phyloP scores from a whole-genome alignment of 2,113 vertebrate species.

The Uropsilus gracilis region DNA sequence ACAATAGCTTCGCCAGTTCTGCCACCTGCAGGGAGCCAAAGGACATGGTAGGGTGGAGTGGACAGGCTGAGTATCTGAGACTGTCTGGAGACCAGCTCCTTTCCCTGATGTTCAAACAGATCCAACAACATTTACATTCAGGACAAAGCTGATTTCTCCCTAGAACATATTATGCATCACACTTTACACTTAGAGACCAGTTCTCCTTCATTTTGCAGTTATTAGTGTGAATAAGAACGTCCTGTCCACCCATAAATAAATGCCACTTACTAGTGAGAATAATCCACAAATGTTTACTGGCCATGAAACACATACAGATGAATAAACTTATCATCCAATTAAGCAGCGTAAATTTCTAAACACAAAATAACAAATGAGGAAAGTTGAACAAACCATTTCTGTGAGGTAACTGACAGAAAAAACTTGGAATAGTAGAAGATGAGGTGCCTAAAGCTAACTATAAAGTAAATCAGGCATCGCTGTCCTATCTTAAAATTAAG shows the following conservation, averaged over 20 bases:
- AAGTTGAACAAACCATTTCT: not conserved
- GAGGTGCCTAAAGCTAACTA: not conserved
- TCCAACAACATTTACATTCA: too few species aligned
- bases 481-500: not conserved
- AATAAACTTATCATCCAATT: not conserved
- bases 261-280: not conserved
- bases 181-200: not conserved
- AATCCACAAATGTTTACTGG: not conserved
- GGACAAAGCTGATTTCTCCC: not conserved
- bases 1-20: slow-evolving; percentile 95
- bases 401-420: not conserved
- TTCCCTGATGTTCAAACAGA: not conserved
- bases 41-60: fast-evolving
- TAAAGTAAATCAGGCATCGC: not conserved
- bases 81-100: fast-evolving
- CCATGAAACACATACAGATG: not conserved
- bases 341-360: not conserved
- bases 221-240: not conserved
- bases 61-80: not conserved
- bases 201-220: not conserved
- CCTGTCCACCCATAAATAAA: not conserved
- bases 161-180: not conserved
- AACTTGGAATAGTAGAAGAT: not conserved
- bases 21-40: slow-evolving; percentile 87
- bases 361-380: not conserved